Percentiles rank a stretch among this genome's conserved stretches.
Conservation (phyloP, 2,888 invertebrate genomes). For the Catocala nupta region DNA sequence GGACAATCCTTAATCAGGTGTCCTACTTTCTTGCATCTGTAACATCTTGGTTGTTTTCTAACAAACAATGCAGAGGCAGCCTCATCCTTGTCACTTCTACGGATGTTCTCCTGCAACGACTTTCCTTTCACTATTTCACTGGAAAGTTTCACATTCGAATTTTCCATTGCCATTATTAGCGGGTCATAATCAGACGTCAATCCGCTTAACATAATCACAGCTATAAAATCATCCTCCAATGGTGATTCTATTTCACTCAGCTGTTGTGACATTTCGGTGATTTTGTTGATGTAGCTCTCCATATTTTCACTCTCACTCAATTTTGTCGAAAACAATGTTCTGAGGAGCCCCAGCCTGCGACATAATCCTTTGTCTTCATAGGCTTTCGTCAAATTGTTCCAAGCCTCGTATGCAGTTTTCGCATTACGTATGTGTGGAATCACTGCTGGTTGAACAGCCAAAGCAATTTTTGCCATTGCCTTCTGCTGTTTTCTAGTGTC, state of each 20-base stretch:
- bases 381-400: neutral
- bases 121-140: constrained; percentile 12
- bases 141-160: constrained; percentile 1
- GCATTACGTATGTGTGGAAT: neutral
- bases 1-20: constrained; percentile 14
- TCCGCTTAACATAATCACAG: too few relatives aligned
- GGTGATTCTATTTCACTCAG: neutral
- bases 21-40: constrained; percentile 13
- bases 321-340: neutral
- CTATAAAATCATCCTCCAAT: neutral
- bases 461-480: neutral
- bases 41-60: constrained; percentile 13
- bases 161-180: constrained; percentile 11
- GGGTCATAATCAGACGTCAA: constrained; percentile 7
- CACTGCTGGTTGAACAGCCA: neutral
- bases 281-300: neutral
- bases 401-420: neutral
- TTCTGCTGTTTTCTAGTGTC: neutral
- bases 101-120: neutral
- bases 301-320: neutral
- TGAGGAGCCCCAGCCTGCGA: neutral
- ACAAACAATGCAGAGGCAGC: constrained; percentile 1
- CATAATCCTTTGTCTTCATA: constrained; percentile 11
- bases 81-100: neutral
- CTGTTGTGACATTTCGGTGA: neutral